Evolutionary conservation across 2,113 vertebrate genomes (phyloP), one percentile per base, ranked within the genome.

Genomic region (Myodes glareolus): DNA sequence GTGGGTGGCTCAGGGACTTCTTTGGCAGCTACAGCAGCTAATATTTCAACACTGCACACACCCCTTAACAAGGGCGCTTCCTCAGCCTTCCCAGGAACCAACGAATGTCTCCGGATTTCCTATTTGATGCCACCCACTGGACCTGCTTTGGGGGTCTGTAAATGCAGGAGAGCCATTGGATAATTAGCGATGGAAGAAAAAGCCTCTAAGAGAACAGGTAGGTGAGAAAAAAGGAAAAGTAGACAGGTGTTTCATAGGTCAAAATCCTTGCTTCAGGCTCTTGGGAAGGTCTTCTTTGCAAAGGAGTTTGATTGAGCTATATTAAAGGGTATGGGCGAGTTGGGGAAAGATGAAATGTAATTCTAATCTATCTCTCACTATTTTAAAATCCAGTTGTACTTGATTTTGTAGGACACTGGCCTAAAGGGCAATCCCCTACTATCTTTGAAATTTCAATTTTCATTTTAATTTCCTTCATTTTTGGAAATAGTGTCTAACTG

Each of bases 121-220:
- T 94, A 85, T 95, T 97, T 93, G 90, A 95, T 23, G 86, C n/a
- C 94, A 96, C 67, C 58, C 72, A 89, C 96, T 94, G 97, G 80
- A 97, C 25, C 81, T 96, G 94, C 76, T 96, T 97, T 96, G 58
- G 91, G 85, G 45, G 33, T 89, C 95, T 97, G 70, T 95, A 96
- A 97, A 95, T 94, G 89, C 94, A 96, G 95, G 95, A 97, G 33
- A 96, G 36, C 89, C 27, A 72, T 92, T 1, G 77, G 95, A 97
- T 94, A 96, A 96, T 94, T 95, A 97, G 67, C 23, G 11, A 98
- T 98, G 97, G 97, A 98, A 97, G 96, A 95, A 73, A 98, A 96
- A 97, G 23, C 81, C 52, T 96, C 63, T 88, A 97, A 92, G 67
- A 98, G 88, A 98, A 91, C 88, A 97, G 97, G 96, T 98, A 98